Evolutionary conservation across 2,797 vertebrate species (phyloP).

Genomic region (Lindbergichthys nudifrons): DNA sequence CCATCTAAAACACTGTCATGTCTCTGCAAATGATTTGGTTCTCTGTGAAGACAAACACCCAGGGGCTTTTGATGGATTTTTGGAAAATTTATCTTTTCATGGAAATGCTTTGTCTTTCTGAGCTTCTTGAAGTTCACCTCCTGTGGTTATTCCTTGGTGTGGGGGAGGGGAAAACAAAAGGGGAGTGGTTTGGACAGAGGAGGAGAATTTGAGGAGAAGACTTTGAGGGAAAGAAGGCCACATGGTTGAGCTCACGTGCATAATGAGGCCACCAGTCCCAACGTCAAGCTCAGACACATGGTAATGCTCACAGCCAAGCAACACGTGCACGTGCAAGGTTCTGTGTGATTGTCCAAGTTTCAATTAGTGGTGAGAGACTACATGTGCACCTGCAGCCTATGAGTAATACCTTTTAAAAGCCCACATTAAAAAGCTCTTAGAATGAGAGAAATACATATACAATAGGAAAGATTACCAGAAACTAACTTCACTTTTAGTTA

Average conservation of each 20-base stretch:
- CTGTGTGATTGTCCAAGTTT: not conserved
- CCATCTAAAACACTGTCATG: conserved; percentile 9
- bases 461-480: no score
- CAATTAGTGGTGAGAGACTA: not conserved
- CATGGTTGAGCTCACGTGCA: conserved; percentile 33
- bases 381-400: not conserved
- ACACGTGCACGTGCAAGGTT: not conserved
- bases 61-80: not conserved
- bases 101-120: conserved; percentile 50
- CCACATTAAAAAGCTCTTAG: not conserved
- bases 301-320: not conserved
- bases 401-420: not conserved
- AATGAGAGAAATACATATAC: not conserved
- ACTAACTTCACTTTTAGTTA: no score
- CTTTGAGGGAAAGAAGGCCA: conserved; percentile 13
- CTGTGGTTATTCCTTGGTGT: conserved; percentile 18
- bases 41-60: conserved; percentile 24
- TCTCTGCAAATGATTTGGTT: conserved; percentile 46
- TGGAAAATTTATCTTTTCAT: conserved; percentile 49
- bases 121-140: conserved; percentile 51
- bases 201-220: not conserved
- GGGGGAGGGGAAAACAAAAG: not conserved
- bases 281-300: conserved; percentile 20
- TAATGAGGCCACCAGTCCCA: conserved; percentile 6
- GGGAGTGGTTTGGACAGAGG: not conserved